phyloP scores from a whole-genome alignment of 2,797 vertebrate genomes.

The Megaceryle alcyon region DNA sequence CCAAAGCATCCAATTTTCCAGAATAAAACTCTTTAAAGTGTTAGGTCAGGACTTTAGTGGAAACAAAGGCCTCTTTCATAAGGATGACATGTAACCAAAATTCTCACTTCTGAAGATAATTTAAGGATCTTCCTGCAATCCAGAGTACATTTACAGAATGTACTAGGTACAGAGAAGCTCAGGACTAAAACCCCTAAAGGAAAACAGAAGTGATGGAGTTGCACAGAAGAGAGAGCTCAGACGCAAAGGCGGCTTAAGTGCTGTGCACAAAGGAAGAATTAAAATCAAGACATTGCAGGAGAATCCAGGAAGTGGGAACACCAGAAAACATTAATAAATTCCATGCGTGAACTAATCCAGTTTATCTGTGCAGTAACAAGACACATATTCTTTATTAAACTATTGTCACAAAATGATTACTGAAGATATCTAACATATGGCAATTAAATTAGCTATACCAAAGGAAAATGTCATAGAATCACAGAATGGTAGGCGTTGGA shows the following conservation, averaged over 20 bases:
- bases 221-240: background rate
- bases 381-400: background rate
- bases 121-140: background rate
- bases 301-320: background rate
- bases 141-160: background rate
- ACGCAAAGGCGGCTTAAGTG: background rate
- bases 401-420: background rate
- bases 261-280: background rate
- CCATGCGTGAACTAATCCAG: background rate
- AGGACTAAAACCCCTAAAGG: background rate
- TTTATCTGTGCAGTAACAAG: background rate
- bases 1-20: background rate
- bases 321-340: background rate
- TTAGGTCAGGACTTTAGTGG: background rate
- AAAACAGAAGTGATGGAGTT: background rate
- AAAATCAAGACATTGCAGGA: background rate
- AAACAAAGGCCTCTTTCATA: background rate
- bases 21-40: background rate
- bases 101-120: background rate
- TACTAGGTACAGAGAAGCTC: background rate
- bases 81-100: background rate
- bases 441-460: background rate
- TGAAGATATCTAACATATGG: background rate
- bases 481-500: too few relatives aligned
- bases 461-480: background rate